Conservation (phyloP, 2,113 vertebrate species). For the Cephalopterus ornatus region DNA sequence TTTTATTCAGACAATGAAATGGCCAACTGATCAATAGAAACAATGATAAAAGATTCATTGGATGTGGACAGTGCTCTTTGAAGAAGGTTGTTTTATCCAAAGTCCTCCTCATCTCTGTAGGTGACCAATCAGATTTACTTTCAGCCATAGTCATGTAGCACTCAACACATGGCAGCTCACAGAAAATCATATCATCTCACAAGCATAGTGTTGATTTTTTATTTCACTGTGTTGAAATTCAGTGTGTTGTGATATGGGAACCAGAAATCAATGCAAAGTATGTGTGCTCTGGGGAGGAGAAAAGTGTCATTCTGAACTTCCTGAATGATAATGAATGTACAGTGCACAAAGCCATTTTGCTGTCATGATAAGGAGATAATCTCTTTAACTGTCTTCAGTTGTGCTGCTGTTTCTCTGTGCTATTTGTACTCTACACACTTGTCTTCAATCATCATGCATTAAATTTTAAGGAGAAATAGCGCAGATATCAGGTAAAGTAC, state of each 20-base stretch:
- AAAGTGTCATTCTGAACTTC: background rate
- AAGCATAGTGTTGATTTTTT: background rate
- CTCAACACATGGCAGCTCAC: background rate
- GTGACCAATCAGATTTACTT: background rate
- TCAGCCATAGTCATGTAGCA: background rate
- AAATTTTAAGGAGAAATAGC: background rate
- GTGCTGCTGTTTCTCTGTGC: background rate
- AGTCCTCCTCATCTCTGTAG: background rate
- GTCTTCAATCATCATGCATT: background rate
- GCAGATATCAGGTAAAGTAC: background rate
- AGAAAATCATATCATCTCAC: background rate
- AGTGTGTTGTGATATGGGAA: background rate
- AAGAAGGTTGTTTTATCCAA: background rate
- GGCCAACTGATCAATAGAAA: background rate
- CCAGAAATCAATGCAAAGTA: background rate
- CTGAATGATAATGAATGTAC: background rate
- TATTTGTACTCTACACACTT: background rate
- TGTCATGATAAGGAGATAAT: conserved; percentile 22
- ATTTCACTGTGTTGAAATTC: background rate
- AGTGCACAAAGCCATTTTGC: background rate
- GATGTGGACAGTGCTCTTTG: background rate
- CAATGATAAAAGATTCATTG: background rate
- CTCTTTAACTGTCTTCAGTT: background rate
- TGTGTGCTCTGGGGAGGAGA: background rate
- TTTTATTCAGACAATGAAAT: background rate